Base-by-base conservation (phyloP, 1,140 invertebrate genomes). In the Stegodyphus dumicola region DNA sequence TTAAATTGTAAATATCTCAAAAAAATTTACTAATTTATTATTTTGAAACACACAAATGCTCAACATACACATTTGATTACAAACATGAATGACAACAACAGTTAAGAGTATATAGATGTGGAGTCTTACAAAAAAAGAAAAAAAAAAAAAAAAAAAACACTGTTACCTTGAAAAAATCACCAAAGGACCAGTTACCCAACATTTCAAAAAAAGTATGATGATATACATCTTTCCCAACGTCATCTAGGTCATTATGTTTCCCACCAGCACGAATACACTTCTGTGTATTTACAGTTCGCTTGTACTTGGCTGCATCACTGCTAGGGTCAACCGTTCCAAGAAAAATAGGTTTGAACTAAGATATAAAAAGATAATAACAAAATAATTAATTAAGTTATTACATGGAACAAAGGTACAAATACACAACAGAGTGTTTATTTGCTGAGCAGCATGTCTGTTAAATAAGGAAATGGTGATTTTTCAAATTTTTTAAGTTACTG, bases 171-270 rank as follows among this genome's bases (percentile, higher is more conserved):
- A 99, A 99, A 91, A 99, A 99, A 91, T 99, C 98, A 53, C 98
- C 98, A 93, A 99, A 99, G 7, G 98, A 99, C 99, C 99, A 99
- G 90, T 99, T 99, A 33, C 99, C 99, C 92, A 99, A 93, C 98
- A 99, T 99, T 92, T 99, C 99, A 92, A 99, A 99, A 91, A 99
- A 99, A 3, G 99, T 99, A 89, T 99, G 99, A 93, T 99, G 99
- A 89, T 99, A 99, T 2, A 99, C 97, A 93, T 99, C 99, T 92
- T 99, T 99, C 49, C 99, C 99, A 64, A 99, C 98, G 93, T 99
- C 98, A 92, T 99, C 98, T 77, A 99, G 92, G 92, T 99, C 99
- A 92, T 99, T 99, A 90, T 99, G 98, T 92, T 99, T 99, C 76
- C 99, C 99, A 87, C 98, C 99, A 89, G 98, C 98, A 89, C 99